A percentile compares a stretch with the other conserved stretches of the same genome.
These are phyloP conservation scores for Protomyctophum bolini DNA, from an alignment of 2,113 vertebrate genomes.

Conservation along the genomic window DNA sequence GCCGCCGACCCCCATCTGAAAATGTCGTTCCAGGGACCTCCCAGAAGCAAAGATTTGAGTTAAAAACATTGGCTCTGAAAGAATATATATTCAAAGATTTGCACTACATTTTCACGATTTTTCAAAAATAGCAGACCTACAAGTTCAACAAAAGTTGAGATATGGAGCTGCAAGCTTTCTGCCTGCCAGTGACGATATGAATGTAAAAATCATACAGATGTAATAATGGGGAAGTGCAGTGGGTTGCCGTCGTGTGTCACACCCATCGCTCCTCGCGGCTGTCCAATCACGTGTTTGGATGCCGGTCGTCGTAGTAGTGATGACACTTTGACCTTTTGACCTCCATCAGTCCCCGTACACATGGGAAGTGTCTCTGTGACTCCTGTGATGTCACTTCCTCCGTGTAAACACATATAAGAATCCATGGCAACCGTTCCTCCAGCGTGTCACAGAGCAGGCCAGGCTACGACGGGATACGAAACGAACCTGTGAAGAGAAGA, in stretches of 20 bases:
- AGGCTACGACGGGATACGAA: constrained; percentile 62
- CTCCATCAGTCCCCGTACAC: constrained; percentile 6
- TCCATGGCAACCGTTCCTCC: constrained; percentile 24
- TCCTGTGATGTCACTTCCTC: constrained; percentile 34
- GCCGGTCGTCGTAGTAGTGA: too few species aligned
- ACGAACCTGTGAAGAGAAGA: constrained; percentile 55
- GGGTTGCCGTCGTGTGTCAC: too few species aligned
- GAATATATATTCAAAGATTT: too few species aligned
- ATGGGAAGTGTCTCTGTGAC: constrained; percentile 17
- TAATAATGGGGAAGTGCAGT: background rate
- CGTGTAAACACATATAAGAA: background rate
- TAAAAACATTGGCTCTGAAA: too few species aligned
- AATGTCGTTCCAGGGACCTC: too few species aligned
- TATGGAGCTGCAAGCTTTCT: background rate
- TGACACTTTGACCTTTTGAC: background rate
- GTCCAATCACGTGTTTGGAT: too few species aligned
- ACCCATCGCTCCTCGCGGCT: too few species aligned
- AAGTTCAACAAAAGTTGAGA: background rate
- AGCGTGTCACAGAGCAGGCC: background rate
- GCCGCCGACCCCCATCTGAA: too few species aligned
- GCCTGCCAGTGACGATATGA: too few species aligned
- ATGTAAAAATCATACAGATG: background rate
- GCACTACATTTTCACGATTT: too few species aligned
- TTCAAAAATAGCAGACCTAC: too few species aligned
- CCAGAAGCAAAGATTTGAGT: too few species aligned